phyloP scores from a whole-genome alignment of 1,140 invertebrate genomes.

The Procambarus virginalis region DNA sequence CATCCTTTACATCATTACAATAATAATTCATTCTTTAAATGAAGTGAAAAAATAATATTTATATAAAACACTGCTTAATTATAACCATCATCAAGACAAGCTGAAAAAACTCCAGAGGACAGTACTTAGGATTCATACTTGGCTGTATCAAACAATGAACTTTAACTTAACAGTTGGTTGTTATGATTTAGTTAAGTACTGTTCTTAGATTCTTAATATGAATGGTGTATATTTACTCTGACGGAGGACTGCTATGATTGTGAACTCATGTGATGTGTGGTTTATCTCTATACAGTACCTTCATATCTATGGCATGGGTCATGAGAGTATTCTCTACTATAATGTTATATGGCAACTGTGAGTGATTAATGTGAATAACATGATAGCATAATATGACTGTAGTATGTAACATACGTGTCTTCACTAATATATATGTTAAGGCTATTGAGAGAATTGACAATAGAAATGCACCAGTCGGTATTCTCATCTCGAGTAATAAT shows the following conservation, averaged over 20 bases:
- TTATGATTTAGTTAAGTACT: conserved; percentile 18
- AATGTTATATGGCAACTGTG: background rate
- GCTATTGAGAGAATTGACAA: conserved; percentile 3
- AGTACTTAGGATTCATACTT: background rate
- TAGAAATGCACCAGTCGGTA: background rate
- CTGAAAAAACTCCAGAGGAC: background rate
- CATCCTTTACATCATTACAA: background rate
- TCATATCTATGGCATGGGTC: background rate
- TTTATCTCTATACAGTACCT: background rate
- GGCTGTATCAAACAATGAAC: background rate
- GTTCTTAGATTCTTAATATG: conserved; percentile 54
- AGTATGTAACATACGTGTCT: conserved; percentile 43
- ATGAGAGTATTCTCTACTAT: conserved; percentile 10
- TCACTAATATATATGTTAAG: conserved; percentile 30
- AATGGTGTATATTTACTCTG: conserved; percentile 21
- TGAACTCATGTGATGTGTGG: background rate
- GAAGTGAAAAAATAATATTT: background rate
- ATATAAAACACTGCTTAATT: no score
- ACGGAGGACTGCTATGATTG: background rate
- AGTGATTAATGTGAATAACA: conserved; percentile 26
- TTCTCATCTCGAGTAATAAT: no score
- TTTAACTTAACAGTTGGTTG: conserved; percentile 2
- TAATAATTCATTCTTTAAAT: background rate
- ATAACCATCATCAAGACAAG: no score
- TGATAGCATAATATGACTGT: conserved; percentile 37